Base-by-base conservation (phyloP, 2,113 vertebrate species). In the Protobothrops flavoviridis region DNA sequence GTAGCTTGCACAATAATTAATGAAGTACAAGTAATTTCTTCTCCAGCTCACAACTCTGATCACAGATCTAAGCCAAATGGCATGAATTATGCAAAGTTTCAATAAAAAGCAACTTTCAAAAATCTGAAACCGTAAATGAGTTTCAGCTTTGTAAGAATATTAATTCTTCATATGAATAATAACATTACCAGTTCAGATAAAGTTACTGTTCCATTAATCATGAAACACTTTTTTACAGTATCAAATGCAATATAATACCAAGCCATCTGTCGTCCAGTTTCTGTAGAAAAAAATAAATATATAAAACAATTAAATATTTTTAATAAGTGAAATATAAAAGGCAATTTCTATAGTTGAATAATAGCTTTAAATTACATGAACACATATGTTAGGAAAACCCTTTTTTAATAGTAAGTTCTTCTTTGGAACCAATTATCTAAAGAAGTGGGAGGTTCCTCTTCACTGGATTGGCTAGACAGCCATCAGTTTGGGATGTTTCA, bases 211-310 rank as follows among this genome's bases (percentile, higher is more conserved):
- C 99, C 99, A 87, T 95, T 96, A 92, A 99, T 97, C 92, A 94
- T 95, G 96, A 96, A 98, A 97, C 99, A 99, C 89, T 98, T 98
- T 95, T 98, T 99, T 97, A 99, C 98, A 92, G 99, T 99, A 93
- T 99, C 98, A 97, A 99, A 99, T 24, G 99, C 98, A 95, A 99
- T 98, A 93, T 98, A 99, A 97, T 98, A 99, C 94, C 98, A 98
- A 0, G 99, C 99, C 99, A 99, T 99, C 95, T 99, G 97, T 97
- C 97, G 98, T 96, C 99, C 99, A 15, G 97, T 98, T 92, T 99
- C 99, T 99, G 96, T 91, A 52, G 92, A 93, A 94, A 94, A 94
- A 92, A 52, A 53, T 91, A 94, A 90, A 94, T 55, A 7, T 11
- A 87, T 61, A 91, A 87, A 92, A 23, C 29, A 52, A 45, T 91